A percentile compares a stretch with the other conserved stretches of the same genome.
phyloP scores from a whole-genome alignment of 2,797 vertebrate species.

The Tamandua tetradactyla region DNA sequence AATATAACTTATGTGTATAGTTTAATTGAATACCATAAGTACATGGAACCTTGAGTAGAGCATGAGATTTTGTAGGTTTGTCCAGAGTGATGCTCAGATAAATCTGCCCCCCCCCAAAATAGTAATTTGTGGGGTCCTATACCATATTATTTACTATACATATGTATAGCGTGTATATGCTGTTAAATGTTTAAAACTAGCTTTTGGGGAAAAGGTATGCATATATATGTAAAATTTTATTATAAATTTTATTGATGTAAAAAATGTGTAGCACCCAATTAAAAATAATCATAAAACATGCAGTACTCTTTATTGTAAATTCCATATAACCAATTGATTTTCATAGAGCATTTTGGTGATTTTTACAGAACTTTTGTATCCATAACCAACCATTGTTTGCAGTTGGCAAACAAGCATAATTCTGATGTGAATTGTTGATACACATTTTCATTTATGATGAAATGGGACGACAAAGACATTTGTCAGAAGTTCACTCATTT shows the following conservation, averaged over 20 bases:
- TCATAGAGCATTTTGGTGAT: not conserved
- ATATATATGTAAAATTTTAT: not conserved
- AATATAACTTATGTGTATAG: no score
- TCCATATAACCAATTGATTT: not conserved
- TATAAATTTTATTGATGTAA: not conserved
- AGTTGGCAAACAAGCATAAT: not conserved
- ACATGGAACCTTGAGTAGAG: no score
- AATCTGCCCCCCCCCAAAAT: no score
- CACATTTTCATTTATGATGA: not conserved
- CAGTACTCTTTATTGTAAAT: not conserved
- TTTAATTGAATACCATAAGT: no score
- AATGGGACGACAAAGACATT: not conserved
- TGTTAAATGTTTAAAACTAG: not conserved
- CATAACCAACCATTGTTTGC: not conserved
- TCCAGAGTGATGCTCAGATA: no score
- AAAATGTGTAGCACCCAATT: not conserved
- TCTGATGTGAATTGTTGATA: not conserved
- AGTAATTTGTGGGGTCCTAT: not conserved
- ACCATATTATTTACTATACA: not conserved
- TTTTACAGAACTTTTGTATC: not conserved
- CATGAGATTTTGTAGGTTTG: no score
- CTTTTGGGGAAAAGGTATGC: not conserved
- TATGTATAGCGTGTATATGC: not conserved
- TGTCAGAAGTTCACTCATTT: not conserved
- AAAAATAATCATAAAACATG: not conserved